Conservation (phyloP, 1,140 invertebrate species). For the Nasonia longicornis region DNA sequence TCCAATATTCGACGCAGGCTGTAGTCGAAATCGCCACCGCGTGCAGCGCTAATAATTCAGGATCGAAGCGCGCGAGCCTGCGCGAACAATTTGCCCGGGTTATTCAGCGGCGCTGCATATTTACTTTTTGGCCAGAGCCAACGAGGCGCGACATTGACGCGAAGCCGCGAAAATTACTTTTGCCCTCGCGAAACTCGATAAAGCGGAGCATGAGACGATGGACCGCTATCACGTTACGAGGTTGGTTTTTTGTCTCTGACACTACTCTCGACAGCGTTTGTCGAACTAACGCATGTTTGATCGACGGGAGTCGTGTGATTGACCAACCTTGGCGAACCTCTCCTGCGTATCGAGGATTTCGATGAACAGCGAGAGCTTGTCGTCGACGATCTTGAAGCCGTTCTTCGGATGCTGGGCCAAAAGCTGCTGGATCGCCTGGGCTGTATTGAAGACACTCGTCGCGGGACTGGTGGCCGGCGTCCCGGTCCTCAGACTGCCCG, state of each 20-base stretch:
- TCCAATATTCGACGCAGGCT: conserved; percentile 36
- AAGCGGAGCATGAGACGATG: conserved; percentile 13
- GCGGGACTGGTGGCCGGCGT: conserved; percentile 64
- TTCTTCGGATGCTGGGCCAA: conserved; percentile 77
- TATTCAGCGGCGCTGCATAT: conserved; percentile 42
- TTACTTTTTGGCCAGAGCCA: conserved; percentile 35
- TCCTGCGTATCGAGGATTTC: conserved; percentile 85
- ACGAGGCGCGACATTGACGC: conserved; percentile 30
- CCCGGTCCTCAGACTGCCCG: conserved; percentile 55
- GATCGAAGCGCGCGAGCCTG: conserved; percentile 25
- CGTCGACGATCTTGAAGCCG: conserved; percentile 80
- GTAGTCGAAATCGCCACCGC: conserved; percentile 15
- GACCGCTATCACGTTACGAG: conserved; percentile 37
- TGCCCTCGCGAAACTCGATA: conserved; percentile 30
- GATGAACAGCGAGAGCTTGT: conserved; percentile 81
- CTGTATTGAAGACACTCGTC: conserved; percentile 57
- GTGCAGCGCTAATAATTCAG: conserved; percentile 36
- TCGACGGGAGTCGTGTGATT: not conserved
- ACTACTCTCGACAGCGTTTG: not conserved
- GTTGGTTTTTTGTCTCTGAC: not conserved
- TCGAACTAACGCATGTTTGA: not conserved
- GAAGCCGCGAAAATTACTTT: conserved; percentile 40
- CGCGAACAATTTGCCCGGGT: conserved; percentile 15
- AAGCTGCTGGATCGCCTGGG: conserved; percentile 77
- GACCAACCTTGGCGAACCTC: conserved; percentile 80